Conservation (phyloP, 2,797 vertebrate species). For the Loris lydekkerianus region DNA sequence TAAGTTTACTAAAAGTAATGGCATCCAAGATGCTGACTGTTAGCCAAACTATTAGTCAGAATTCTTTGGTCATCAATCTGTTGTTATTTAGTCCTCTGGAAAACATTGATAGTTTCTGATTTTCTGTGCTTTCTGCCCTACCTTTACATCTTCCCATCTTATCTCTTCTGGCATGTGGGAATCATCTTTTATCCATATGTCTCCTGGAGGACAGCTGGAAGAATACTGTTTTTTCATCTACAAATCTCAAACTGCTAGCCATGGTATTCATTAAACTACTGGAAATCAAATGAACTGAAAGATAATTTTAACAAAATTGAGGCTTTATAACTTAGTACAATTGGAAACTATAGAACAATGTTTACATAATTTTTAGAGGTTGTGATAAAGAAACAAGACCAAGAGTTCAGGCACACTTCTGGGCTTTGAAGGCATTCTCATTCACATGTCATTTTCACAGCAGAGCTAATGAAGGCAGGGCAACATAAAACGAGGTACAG, state of each 20-base stretch:
- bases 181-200: not conserved
- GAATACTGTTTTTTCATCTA: not conserved
- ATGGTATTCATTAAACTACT: not conserved
- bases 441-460: not conserved
- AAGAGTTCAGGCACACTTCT: not conserved
- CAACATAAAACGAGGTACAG: not conserved
- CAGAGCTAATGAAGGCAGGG: not conserved
- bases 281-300: not conserved
- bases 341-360: not conserved
- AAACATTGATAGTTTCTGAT: not conserved
- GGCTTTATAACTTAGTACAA: not conserved
- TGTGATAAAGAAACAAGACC: not conserved
- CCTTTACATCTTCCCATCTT: not conserved
- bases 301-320: not conserved
- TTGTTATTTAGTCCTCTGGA: not conserved
- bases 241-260: not conserved
- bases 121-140: not conserved
- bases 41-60: not conserved
- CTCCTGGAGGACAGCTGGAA: not conserved
- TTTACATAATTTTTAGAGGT: not conserved
- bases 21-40: not conserved
- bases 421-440: not conserved
- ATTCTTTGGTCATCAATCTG: not conserved
- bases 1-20: not conserved
- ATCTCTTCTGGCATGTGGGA: not conserved